Evolutionary conservation across 2,797 vertebrate genomes (phyloP).

Genomic region (Philypnodon macrostomus): DNA sequence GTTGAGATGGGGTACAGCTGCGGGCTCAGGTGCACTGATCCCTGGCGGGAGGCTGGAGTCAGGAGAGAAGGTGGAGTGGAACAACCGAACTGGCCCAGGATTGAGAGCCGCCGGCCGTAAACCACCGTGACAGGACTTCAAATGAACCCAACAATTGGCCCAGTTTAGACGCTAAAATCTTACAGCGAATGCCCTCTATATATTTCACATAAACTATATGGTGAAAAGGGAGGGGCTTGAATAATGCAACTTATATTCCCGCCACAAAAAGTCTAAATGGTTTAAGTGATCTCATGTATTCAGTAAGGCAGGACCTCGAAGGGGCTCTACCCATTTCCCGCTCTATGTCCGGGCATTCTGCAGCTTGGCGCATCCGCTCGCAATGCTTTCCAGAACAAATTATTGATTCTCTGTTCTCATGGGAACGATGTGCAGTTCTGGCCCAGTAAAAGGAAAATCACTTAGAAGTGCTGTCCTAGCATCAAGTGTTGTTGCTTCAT

Average conservation of each 20-base stretch:
- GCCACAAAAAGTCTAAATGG: conserved; percentile 40
- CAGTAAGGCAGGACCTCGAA: conserved; percentile 40
- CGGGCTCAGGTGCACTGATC: too few species aligned
- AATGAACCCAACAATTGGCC: background rate
- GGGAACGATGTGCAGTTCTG: conserved; percentile 17
- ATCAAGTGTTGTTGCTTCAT: background rate
- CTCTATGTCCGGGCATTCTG: conserved; percentile 30
- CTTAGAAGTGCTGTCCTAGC: background rate
- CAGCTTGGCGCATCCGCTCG: conserved; percentile 23
- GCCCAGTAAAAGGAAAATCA: conserved; percentile 15
- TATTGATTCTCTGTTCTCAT: conserved; percentile 42
- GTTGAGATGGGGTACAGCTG: too few species aligned
- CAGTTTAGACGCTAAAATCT: conserved; percentile 2
- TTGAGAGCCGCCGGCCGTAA: too few species aligned
- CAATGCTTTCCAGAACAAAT: conserved; percentile 26
- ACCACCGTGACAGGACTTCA: background rate
- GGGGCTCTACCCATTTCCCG: conserved; percentile 29
- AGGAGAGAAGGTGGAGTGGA: too few species aligned
- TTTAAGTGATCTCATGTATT: conserved; percentile 57
- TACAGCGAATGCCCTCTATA: conserved; percentile 9
- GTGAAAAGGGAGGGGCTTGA: conserved; percentile 20
- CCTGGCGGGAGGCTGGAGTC: too few species aligned
- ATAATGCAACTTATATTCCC: conserved; percentile 48
- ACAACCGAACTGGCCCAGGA: too few species aligned
- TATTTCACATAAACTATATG: conserved; percentile 1